A percentile compares a stretch with the other conserved stretches of the same genome.
Evolutionary conservation across 1,140 invertebrate genomes (phyloP).

Genomic region (Drosophila pachea): DNA sequence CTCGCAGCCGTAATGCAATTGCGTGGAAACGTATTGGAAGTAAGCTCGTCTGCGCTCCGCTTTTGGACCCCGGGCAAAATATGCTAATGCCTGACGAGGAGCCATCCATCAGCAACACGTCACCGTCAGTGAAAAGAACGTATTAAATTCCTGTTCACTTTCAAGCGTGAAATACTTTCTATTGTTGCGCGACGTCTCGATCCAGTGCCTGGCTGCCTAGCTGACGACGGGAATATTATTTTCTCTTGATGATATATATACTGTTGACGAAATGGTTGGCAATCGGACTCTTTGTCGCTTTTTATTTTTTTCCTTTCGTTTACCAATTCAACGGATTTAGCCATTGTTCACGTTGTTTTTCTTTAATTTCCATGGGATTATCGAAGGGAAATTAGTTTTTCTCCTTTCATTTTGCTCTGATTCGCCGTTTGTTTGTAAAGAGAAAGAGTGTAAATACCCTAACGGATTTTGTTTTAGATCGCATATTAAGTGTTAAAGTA

Average conservation of each 20-base stretch:
- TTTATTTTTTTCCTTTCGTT: constrained; percentile 20
- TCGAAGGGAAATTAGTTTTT: constrained; percentile 31
- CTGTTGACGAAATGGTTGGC: constrained; percentile 54
- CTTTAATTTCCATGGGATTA: constrained; percentile 61
- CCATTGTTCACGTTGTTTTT: constrained; percentile 48
- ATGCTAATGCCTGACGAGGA: constrained; percentile 57
- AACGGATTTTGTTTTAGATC: neutral
- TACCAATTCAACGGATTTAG: constrained; percentile 26
- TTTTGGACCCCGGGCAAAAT: constrained; percentile 42
- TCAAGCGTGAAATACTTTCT: constrained; percentile 59
- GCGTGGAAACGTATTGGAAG: constrained; percentile 63
- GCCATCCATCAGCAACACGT: constrained; percentile 51
- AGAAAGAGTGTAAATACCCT: constrained; percentile 20
- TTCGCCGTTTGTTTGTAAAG: constrained; percentile 52
- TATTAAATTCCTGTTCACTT: constrained; percentile 67
- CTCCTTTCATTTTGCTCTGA: constrained; percentile 38
- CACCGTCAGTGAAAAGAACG: constrained; percentile 55
- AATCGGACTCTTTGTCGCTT: constrained; percentile 46
- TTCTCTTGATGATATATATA: constrained; percentile 30
- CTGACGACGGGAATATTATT: constrained; percentile 55
- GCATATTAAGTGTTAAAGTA: constrained; percentile 4
- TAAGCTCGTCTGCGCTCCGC: constrained; percentile 23
- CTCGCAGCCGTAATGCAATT: constrained; percentile 54
- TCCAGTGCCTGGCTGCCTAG: constrained; percentile 11
- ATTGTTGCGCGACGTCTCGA: constrained; percentile 42